Base-by-base conservation (phyloP, 1,140 invertebrate genomes). In the Anoplolepis gracilipes region DNA sequence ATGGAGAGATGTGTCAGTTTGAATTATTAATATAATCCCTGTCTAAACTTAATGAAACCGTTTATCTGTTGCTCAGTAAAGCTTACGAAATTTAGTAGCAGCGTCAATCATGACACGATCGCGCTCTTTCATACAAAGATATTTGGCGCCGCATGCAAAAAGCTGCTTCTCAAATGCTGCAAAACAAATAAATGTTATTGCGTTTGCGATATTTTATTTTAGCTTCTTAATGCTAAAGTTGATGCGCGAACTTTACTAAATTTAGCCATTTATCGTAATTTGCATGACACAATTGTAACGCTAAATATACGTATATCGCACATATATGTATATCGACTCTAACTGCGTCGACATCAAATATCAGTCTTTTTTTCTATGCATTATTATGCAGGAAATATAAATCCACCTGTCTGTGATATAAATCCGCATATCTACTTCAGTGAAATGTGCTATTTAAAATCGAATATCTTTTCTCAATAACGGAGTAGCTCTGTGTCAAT, bases 111-210 rank as follows among this genome's bases (percentile, higher is more conserved):
- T 25, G 30, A 36, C 16, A n/a, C 22, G 53, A 30, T 72, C 67
- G 36, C n/a, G 65, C 59, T 69, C 46, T 36, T 16, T 11, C 19
- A 55, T 59, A 67, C 62, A 86, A 89, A 55, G 81, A 76, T 61
- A 42, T 33, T 84, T 70, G 73, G 55, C 87, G 65, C 69, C 75
- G n/a, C 42, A 57, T 67, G 36, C 67, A n/a, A n/a, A 57, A 87
- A 79, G 49, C 46, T 70, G 73, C n/a, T 75, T 59, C 59, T n/a
- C n/a, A n/a, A n/a, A n/a, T n/a, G n/a, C 57, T 19, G 77, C 49
- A 46, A 61, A 76, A 88, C 76, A 81, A 88, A 55, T 85, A 84
- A 49, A 59, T 67, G 59, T 72, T 55, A 33, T 46, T n/a, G 46
- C 25, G n/a, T 11, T 46, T 4, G 42, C 11, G n/a, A 69, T 85